A percentile compares a stretch with the other conserved stretches of the same genome.
Conservation (phyloP, 1,140 invertebrate species). For the Platorchestia sp. region DNA sequence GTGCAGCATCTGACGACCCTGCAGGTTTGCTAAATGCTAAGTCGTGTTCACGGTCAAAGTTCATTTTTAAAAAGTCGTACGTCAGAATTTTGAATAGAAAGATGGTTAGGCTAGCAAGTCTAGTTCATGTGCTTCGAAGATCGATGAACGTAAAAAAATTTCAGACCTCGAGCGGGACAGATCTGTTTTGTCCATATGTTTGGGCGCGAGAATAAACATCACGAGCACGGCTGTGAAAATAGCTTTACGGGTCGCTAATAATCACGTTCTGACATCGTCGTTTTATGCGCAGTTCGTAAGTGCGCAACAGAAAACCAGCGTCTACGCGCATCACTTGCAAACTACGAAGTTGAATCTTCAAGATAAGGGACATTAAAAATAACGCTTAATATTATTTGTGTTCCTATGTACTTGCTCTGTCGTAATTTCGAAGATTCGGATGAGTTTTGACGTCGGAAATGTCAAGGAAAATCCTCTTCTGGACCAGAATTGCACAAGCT, state of each 20-base stretch:
- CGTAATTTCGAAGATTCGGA: background rate
- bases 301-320: background rate
- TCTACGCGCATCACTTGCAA: background rate
- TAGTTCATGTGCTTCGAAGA: no score
- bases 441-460: background rate
- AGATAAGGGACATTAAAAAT: background rate
- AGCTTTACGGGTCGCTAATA: background rate
- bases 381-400: background rate
- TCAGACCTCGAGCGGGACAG: no score
- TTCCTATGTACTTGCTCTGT: background rate
- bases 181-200: background rate
- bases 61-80: no score
- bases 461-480: background rate
- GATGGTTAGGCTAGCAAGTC: no score
- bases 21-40: no score
- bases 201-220: background rate
- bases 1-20: no score
- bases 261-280: background rate
- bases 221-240: background rate
- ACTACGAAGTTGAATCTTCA: background rate
- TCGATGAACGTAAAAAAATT: no score
- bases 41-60: no score
- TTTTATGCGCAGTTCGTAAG: background rate
- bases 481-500: background rate
- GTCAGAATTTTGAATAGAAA: no score